Evolutionary conservation across 2,797 vertebrate genomes (phyloP).

Genomic region (Intellagama lesueurii): DNA sequence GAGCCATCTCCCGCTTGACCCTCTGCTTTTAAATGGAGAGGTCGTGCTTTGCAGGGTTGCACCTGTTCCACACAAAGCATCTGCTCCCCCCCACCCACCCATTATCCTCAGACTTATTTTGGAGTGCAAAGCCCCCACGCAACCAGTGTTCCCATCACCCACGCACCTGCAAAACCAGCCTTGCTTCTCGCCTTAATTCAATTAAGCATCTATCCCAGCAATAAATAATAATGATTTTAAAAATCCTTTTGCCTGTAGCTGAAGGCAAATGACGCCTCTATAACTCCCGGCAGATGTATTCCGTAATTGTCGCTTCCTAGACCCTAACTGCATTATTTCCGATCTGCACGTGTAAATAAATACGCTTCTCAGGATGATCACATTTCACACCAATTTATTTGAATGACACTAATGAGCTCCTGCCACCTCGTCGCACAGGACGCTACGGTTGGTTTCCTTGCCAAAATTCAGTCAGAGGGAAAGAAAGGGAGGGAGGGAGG

Average conservation of each 20-base stretch:
- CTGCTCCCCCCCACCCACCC: too few relatives aligned
- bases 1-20: too few relatives aligned
- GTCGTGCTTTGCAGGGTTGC: too few relatives aligned
- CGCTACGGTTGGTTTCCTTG: conserved; percentile 41
- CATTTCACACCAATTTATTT: conserved; percentile 76
- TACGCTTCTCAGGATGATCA: conserved; percentile 61
- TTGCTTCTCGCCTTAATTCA: conserved; percentile 55
- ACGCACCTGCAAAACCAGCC: conserved; percentile 45
- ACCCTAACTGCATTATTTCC: conserved; percentile 60
- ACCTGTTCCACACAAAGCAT: too few relatives aligned
- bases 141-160: too few relatives aligned
- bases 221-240: conserved; percentile 38
- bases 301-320: conserved; percentile 69
- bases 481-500: conserved; percentile 41
- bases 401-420: conserved; percentile 72
- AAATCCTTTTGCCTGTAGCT: conserved; percentile 36
- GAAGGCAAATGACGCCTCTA: conserved; percentile 42
- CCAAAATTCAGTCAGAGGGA: conserved; percentile 25
- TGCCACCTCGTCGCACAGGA: conserved; percentile 43
- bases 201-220: conserved; percentile 56
- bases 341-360: conserved; percentile 74
- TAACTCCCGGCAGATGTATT: conserved; percentile 62
- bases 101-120: too few relatives aligned
- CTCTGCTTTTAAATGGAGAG: too few relatives aligned
- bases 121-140: too few relatives aligned